Base-by-base conservation (phyloP, 2,888 invertebrate species). In the Aleiodes leptofemur region DNA sequence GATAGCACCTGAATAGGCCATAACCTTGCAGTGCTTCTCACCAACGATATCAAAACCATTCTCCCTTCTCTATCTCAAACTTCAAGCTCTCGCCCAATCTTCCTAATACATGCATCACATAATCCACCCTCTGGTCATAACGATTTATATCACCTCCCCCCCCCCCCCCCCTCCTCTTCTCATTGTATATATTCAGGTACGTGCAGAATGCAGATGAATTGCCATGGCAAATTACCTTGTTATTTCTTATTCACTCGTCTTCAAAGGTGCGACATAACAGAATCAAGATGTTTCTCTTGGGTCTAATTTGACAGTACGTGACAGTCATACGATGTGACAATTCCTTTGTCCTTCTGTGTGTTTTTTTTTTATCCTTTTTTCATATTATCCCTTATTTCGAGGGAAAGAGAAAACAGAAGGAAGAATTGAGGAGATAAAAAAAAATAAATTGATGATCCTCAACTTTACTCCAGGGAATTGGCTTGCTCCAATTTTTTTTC, bases 1-100 rank as follows among this genome's bases (percentile, higher is more conserved):
- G 72, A 72, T 72, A 72, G 55, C 9, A 14, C 51, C 13, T 51
- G 64, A 72, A 72, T 72, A 72, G 72, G 72, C 61, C 38, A 72
- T 72, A 72, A 64, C 59, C 16, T 59, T 66, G 66, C 14, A 6
- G 7, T 43, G 64, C 7, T 61, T 34, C 64, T 64, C 43, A 48
- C 11, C 64, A 64, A 43, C 48, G 48, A 64, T 64, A 64, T 43
- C 64, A 64, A 64, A 23, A 43, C 48, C n/a, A 64, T 23, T 48
- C 64, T 38, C 14, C 38, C 53, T 14, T 53, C 53, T 14, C 5
- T 14, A 16, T 16, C 55, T 16, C 16, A 14, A 55, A 14, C 16
- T 16, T 55, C 14, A 9, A 6, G 11, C 43, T 16, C 64, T 64
- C 5, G 31, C 1, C 48, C 13, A 16, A 14, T 1, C 16, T 23